Evolutionary conservation across 2,797 vertebrate species (phyloP), one percentile per base, ranked within the genome.

Genomic region (Halcyon badia): DNA sequence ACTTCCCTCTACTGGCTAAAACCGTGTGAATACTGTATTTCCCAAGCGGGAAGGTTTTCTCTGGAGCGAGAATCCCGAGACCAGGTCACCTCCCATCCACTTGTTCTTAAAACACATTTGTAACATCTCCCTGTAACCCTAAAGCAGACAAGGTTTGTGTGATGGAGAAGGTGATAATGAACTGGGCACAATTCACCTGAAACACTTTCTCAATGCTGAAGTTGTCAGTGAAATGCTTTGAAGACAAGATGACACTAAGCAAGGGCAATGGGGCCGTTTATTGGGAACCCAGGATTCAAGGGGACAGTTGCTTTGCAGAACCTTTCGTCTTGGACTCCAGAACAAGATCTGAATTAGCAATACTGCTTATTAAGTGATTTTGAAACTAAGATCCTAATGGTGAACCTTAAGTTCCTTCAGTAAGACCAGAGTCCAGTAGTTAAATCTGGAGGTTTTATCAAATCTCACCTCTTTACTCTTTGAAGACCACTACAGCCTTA

Each of bases 1-100:
- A 78, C 56, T 86, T 90, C 96, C 97, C 97, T 96, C 97, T 97
- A 26, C 85, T 57, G 97, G 90, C 30, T 80, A 46, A 64, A 88
- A 20, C 6, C 13, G 0, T 33, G 30, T 30, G 57, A 89, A 75
- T 65, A 28, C 33, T 44, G 48, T 1, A 6, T 28, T 61, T 73
- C 14, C 57, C 37, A 18, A 41, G 8, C 14, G 25, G 30, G 20
- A 58, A 42, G 16, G 8, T 57, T 76, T 82, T 17, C 33, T 22
- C n/a, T 37, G 31, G 30, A 48, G 9, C 4, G 24, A 54, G 35
- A 90, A 79, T 31, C 11, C 8, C 0, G 9, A 26, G 4, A 57
- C 24, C 26, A 82, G 5, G 14, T 79, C 66, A 46, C 41, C 26
- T 68, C 16, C 10, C 13, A 39, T 22, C 10, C 31, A 44, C n/a